Conservation (phyloP, 2,797 vertebrate genomes). For the Channallabes apus region DNA sequence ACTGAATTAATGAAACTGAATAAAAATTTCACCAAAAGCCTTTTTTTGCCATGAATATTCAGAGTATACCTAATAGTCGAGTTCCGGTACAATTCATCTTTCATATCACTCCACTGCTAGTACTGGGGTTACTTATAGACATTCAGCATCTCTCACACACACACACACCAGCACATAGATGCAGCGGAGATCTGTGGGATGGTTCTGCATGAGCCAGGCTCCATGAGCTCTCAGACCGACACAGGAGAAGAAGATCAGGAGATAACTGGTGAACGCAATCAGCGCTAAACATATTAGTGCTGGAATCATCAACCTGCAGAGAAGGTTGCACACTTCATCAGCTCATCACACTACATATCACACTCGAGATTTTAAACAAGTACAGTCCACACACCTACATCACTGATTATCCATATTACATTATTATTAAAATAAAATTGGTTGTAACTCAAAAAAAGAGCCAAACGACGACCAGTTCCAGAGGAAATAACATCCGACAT, state of each 20-base stretch:
- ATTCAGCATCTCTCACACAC: background rate
- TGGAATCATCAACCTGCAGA: conserved; percentile 50
- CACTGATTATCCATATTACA: background rate
- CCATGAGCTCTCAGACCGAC: conserved; percentile 48
- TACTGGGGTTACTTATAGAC: background rate
- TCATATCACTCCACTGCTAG: background rate
- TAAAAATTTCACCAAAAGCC: background rate
- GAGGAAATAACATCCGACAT: background rate
- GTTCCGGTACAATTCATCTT: background rate
- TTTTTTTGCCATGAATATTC: background rate
- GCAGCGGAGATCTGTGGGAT: conserved; percentile 69
- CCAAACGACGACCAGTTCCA: background rate
- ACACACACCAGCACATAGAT: conserved; percentile 69
- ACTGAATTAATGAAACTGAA: background rate
- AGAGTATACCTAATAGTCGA: background rate
- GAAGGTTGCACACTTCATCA: background rate
- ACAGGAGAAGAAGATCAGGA: conserved; percentile 68
- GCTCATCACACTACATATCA: background rate
- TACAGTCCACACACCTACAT: background rate
- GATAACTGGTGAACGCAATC: conserved; percentile 62
- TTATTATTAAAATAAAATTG: background rate
- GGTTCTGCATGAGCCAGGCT: conserved; percentile 62
- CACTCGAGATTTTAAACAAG: conserved; percentile 1
- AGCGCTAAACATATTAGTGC: conserved; percentile 59
- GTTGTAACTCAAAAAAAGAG: background rate